Conservation (phyloP, 2,888 invertebrate species). For the Pedicia rivosa region DNA sequence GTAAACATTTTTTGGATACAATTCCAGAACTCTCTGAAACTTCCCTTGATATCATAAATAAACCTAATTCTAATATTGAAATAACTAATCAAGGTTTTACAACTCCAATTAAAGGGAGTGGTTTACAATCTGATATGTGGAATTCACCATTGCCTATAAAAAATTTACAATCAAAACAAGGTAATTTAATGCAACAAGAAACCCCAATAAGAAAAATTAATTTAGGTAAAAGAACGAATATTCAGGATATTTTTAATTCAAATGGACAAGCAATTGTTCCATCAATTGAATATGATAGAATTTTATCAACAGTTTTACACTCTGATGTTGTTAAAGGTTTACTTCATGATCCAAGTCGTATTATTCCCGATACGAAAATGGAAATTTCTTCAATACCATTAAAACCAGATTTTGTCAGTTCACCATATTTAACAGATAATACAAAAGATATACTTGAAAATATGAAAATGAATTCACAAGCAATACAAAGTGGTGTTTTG, state of each 20-base stretch:
- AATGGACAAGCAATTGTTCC: slow-evolving; percentile 3
- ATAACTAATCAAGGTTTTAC: slow-evolving; percentile 10
- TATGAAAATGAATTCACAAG: slow-evolving; percentile 37
- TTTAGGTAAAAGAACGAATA: slow-evolving; percentile 20
- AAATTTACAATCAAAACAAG: slow-evolving; percentile 19
- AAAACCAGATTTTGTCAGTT: slow-evolving; percentile 33
- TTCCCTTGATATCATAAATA: no score
- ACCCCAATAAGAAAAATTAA: slow-evolving; percentile 28
- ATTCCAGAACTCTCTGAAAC: not conserved
- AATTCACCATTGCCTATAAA: slow-evolving; percentile 25
- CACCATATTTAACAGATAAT: slow-evolving; percentile 26
- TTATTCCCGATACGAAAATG: slow-evolving; percentile 1
- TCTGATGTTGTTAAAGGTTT: slow-evolving; percentile 5
- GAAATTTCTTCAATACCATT: slow-evolving; percentile 22
- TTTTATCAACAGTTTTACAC: slow-evolving; percentile 1
- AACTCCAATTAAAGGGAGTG: slow-evolving; percentile 15
- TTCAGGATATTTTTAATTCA: slow-evolving; percentile 4
- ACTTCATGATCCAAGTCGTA: not conserved
- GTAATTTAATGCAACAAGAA: slow-evolving; percentile 25
- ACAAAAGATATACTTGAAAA: slow-evolving; percentile 33
- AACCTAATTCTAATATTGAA: no score
- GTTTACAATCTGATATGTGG: slow-evolving; percentile 14
- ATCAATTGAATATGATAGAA: slow-evolving; percentile 3
- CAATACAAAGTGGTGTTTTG: slow-evolving; percentile 41
- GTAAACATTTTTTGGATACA: slow-evolving; percentile 3